A percentile compares a stretch with the other conserved stretches of the same genome.
Conservation (phyloP, 2,797 vertebrate species). For the Falco concolor region DNA sequence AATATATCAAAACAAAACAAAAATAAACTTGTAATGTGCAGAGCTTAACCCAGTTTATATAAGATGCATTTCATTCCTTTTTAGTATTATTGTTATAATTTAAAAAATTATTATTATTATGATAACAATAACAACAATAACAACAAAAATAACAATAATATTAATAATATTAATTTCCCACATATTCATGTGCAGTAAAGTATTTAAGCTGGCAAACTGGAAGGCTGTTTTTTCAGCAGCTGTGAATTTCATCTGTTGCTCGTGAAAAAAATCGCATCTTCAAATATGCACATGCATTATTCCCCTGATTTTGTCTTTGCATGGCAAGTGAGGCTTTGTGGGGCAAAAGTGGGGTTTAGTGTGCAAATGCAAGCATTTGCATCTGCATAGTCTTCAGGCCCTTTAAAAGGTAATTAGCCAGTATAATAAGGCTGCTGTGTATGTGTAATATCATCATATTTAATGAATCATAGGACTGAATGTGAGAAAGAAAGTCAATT, state of each 20-base stretch:
- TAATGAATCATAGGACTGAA: neutral
- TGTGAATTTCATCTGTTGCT: constrained; percentile 3
- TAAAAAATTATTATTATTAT: too few species aligned
- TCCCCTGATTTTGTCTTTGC: neutral
- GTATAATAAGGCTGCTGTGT: neutral
- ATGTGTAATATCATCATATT: neutral
- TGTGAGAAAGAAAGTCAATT: neutral
- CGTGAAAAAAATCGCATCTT: neutral
- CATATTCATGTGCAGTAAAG: neutral
- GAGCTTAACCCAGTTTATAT: neutral
- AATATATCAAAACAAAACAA: constrained; percentile 21
- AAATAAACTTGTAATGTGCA: constrained; percentile 6
- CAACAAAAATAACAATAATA: too few species aligned
- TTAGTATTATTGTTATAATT: neutral
- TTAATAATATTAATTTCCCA: neutral
- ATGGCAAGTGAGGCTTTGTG: neutral
- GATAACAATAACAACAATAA: too few species aligned
- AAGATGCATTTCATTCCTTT: neutral
- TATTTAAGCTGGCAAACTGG: neutral
- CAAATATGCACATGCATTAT: neutral
- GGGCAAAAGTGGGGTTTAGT: neutral
- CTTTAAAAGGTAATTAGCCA: neutral
- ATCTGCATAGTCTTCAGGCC: neutral
- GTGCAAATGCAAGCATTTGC: neutral
- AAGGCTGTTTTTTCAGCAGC: neutral